These are phyloP conservation scores for Electrophaes corylata DNA, from an alignment of 2,888 invertebrate species.

Conservation along the genomic window DNA sequence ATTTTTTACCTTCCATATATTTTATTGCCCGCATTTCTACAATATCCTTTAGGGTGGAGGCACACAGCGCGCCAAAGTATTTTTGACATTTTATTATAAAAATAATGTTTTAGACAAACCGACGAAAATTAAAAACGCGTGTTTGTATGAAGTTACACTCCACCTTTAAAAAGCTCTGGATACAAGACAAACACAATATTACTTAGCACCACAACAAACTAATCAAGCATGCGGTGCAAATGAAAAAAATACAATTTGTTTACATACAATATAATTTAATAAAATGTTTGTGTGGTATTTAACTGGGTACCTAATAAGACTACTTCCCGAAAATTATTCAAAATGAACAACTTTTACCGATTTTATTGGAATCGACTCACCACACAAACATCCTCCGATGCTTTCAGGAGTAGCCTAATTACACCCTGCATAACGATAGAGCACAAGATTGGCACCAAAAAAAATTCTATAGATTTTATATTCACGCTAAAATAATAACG, in stretches of 20 bases:
- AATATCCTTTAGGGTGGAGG: slow-evolving; percentile 14
- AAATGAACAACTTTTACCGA: too few species aligned
- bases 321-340: too few species aligned
- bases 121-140: background rate
- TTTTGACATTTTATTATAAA: slow-evolving; percentile 12
- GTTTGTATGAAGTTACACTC: background rate
- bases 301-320: too few species aligned
- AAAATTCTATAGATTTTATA: slow-evolving; percentile 3
- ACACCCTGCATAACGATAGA: background rate
- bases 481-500: background rate
- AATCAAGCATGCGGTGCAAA: slow-evolving; percentile 17
- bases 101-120: background rate
- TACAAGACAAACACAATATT: slow-evolving; percentile 61
- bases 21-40: slow-evolving; percentile 36
- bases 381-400: too few species aligned
- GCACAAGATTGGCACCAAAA: background rate
- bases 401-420: too few species aligned
- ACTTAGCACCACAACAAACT: slow-evolving; percentile 56
- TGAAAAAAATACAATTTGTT: slow-evolving; percentile 8
- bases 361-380: too few species aligned
- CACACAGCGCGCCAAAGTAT: slow-evolving; percentile 37
- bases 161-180: slow-evolving; percentile 4
- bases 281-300: slow-evolving; percentile 8
- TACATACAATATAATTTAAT: slow-evolving; percentile 11
- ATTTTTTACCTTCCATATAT: slow-evolving; percentile 53